A percentile compares a stretch with the other conserved stretches of the same genome.
These are phyloP conservation scores for Podabrus alpinus DNA, from an alignment of 2,888 invertebrate species.

Conservation along the genomic window DNA sequence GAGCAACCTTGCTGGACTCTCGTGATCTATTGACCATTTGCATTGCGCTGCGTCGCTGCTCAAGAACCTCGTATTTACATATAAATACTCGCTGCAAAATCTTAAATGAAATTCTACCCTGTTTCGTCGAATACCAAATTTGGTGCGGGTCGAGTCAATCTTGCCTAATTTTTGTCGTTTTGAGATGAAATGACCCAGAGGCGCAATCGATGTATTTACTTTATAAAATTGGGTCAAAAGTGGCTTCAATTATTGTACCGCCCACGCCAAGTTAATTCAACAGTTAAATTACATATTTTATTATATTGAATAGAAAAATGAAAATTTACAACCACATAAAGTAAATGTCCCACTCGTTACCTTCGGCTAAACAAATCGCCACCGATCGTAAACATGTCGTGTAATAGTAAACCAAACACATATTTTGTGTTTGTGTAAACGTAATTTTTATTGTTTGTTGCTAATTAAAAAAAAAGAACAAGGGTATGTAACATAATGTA, in stretches of 20 bases:
- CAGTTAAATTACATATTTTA: not conserved
- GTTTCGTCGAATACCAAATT: no score
- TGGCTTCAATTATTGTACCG: not conserved
- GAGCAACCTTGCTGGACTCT: no score
- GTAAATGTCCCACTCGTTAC: not conserved
- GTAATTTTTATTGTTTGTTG: not conserved
- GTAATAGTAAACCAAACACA: not conserved
- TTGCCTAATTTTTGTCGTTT: no score
- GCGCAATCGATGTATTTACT: no score
- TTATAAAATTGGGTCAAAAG: not conserved
- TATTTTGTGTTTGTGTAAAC: not conserved
- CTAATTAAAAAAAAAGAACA: slow-evolving; percentile 1
- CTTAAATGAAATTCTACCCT: no score
- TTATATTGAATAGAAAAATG: not conserved
- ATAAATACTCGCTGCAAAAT: no score
- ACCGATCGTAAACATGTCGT: not conserved
- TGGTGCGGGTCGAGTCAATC: no score
- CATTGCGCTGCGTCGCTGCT: no score
- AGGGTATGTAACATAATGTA: slow-evolving; percentile 12
- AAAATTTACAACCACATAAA: not conserved
- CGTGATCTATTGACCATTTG: no score
- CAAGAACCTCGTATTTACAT: no score
- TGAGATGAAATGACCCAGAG: no score
- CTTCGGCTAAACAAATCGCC: not conserved
- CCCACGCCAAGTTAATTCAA: not conserved